Conservation (phyloP, 2,797 vertebrate species). For the Acanthornis magna region DNA sequence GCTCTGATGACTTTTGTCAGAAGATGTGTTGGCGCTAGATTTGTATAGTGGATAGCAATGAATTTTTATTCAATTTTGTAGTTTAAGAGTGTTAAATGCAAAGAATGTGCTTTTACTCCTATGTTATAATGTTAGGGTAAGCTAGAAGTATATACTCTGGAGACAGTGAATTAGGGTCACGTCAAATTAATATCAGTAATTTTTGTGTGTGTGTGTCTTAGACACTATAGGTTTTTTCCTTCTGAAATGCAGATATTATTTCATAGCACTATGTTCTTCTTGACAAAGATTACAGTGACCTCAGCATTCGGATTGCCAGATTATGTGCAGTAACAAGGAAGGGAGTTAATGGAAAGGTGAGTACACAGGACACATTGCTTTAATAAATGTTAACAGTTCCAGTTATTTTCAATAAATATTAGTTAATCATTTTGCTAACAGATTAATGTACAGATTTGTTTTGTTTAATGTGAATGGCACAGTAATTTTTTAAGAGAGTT, state of each 20-base stretch:
- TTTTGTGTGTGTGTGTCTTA: neutral
- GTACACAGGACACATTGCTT: neutral
- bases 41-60: neutral
- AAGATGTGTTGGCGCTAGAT: neutral
- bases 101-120: neutral
- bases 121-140: neutral
- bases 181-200: neutral
- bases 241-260: neutral
- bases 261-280: neutral
- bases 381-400: neutral
- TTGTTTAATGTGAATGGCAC: neutral
- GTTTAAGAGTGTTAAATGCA: neutral
- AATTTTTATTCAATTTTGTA: neutral
- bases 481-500: neutral
- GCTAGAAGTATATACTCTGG: neutral
- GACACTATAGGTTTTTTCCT: neutral
- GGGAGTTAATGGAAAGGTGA: constrained; percentile 66
- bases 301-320: constrained; percentile 80
- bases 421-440: neutral
- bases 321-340: constrained; percentile 77
- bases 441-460: neutral
- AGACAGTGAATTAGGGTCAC: neutral
- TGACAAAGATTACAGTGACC: constrained; percentile 64
- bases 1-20: neutral
- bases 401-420: neutral